phyloP scores from a whole-genome alignment of 2,113 vertebrate species.

The Cinclus cinclus region DNA sequence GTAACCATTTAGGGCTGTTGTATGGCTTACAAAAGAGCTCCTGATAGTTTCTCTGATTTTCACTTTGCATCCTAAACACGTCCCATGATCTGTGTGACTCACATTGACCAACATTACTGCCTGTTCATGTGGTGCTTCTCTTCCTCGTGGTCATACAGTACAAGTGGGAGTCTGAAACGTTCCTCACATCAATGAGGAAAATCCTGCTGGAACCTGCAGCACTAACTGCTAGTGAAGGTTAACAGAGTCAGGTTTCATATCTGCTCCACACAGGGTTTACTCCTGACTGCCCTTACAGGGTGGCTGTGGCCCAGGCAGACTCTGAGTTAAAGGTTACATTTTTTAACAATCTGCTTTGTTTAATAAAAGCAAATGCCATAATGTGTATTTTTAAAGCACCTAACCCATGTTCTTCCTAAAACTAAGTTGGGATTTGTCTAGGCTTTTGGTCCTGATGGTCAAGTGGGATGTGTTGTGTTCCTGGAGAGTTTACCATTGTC shows the following conservation, averaged over 20 bases:
- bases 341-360: background rate
- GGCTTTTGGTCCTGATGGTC: background rate
- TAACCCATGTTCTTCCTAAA: background rate
- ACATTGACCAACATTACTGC: background rate
- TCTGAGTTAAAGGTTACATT: background rate
- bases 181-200: background rate
- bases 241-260: background rate
- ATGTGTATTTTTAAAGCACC: background rate
- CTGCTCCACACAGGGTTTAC: background rate
- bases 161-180: background rate
- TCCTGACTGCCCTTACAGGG: background rate
- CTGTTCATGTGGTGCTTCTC: background rate
- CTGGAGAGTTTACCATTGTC: background rate
- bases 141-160: background rate
- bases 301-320: background rate
- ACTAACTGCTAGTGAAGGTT: background rate
- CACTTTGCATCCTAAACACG: accelerated
- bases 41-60: background rate
- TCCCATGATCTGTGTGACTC: background rate
- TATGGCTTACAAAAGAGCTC: background rate
- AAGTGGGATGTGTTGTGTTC: background rate
- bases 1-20: background rate
- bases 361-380: background rate
- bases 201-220: background rate
- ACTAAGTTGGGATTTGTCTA: background rate